Evolutionary conservation across 2,797 vertebrate species (phyloP).

Genomic region (Trachurus trachurus): DNA sequence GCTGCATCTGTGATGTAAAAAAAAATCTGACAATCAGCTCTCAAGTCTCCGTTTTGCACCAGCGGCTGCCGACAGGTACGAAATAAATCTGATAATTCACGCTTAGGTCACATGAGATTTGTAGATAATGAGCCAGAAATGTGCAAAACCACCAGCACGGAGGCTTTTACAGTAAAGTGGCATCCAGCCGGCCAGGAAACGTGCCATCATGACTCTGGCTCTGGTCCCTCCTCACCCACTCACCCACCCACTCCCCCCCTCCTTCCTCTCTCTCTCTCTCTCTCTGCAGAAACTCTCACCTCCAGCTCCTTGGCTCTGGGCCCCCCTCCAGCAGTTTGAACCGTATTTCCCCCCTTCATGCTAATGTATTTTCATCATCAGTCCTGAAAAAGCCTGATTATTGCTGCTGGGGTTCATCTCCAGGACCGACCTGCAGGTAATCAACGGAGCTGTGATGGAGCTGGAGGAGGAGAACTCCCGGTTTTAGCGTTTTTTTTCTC

Average conservation of each 20-base stretch:
- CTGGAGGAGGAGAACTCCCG: background rate
- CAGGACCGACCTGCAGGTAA: background rate
- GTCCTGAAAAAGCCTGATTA: background rate
- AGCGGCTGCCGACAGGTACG: background rate
- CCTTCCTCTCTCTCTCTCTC: background rate
- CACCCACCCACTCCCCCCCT: background rate
- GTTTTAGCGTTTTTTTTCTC: background rate
- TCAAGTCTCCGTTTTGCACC: background rate
- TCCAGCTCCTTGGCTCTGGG: background rate
- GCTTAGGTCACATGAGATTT: background rate
- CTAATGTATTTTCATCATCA: conserved; percentile 11
- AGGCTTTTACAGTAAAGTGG: conserved; percentile 21
- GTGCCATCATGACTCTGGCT: conserved; percentile 3
- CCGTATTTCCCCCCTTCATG: conserved; percentile 6
- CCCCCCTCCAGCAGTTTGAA: background rate
- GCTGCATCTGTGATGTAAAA: background rate
- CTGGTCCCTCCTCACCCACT: background rate
- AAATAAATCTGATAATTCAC: background rate
- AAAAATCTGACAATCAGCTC: background rate
- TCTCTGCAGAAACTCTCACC: background rate
- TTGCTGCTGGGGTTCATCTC: background rate
- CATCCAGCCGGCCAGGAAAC: conserved; percentile 8
- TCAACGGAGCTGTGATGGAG: conserved; percentile 30
- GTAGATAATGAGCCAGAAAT: conserved; percentile 11
- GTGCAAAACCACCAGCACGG: background rate